Base-by-base conservation (phyloP, 2,888 invertebrate species). In the Agrochola lychnidis region DNA sequence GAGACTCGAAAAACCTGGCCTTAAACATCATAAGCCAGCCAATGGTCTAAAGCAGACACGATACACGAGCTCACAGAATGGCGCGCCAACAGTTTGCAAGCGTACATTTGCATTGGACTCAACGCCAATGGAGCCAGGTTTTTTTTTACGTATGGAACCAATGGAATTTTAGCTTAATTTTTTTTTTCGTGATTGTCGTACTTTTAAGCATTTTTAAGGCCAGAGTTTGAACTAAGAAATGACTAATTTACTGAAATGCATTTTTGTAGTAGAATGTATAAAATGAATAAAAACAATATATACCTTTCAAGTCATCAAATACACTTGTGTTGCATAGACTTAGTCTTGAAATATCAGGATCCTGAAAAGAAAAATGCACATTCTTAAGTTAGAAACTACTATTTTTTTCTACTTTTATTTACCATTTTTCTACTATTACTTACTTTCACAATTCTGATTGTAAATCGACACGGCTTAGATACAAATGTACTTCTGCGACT, bases 401-500 rank as follows among this genome's bases (percentile, higher is more conserved):
- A 19, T 59, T 69, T 66, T 59, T 69, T 66, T 69, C 30, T 66
- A 73, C 12, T 56, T 63, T 62, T 10, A 25, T n/a, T 59, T 4
- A 36, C 53, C 19, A 51, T 67, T 51, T 56, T 66, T 51, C 12
- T 40, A 68, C n/a, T 57, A 56, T 67, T 73, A 90, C 94, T 91
- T 88, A 96, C 96, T 91, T 95, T 96, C 85, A 95, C 90, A 91
- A 96, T 93, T 90, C 93, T 92, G 84, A 96, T 94, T 82, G 96
- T 95, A 82, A 95, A 92, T 88, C 96, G 92, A 90, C 92, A 92
- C 73, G 95, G 95, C 89, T 95, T 96, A 84, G 94, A 94, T 76
- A 95, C 90, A 92, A 95, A 93, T 77, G 94, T 94, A 92, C 94
- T 96, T 92, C 94, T 94, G 88, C 94, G 94, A 90, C 92, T 96